Conservation (phyloP, 1,140 invertebrate genomes). For the Adelges cooleyi region DNA sequence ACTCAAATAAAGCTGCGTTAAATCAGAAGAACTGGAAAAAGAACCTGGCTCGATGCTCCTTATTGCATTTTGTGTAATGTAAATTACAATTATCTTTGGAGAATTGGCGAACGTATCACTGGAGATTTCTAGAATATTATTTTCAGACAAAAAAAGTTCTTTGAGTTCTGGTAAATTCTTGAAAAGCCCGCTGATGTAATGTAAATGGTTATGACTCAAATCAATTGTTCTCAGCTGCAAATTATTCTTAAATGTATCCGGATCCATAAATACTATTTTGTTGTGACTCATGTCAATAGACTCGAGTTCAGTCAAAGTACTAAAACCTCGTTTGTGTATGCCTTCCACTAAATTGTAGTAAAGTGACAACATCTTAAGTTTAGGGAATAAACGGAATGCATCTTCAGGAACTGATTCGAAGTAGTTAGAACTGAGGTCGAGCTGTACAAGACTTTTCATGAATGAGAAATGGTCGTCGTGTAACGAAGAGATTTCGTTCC, state of each 20-base stretch:
- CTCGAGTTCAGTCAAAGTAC: constrained; percentile 58
- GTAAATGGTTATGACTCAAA: constrained; percentile 77
- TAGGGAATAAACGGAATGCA: constrained; percentile 65
- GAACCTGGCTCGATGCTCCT: constrained; percentile 58
- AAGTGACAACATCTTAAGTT: constrained; percentile 63
- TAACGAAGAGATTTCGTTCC: constrained; percentile 65
- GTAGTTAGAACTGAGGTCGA: constrained; percentile 78
- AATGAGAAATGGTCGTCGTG: constrained; percentile 55
- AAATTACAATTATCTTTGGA: constrained; percentile 61
- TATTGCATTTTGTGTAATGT: constrained; percentile 79
- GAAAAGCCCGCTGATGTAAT: constrained; percentile 70
- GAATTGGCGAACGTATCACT: constrained; percentile 69
- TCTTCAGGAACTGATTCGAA: constrained; percentile 60
- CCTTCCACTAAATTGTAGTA: constrained; percentile 70
- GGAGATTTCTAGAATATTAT: constrained; percentile 75
- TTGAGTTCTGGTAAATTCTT: constrained; percentile 60
- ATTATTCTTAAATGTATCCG: constrained; percentile 60
- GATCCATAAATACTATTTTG: constrained; percentile 60
- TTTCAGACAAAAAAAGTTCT: constrained; percentile 75
- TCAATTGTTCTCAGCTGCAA: constrained; percentile 66
- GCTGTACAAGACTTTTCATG: constrained; percentile 55
- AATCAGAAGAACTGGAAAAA: constrained; percentile 55
- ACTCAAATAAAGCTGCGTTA: constrained; percentile 72
- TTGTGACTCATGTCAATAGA: constrained; percentile 79
- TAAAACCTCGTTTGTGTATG: constrained; percentile 65